These are phyloP conservation scores for Meda fulgida DNA, from an alignment of 2,797 vertebrate species.

Conservation along the genomic window DNA sequence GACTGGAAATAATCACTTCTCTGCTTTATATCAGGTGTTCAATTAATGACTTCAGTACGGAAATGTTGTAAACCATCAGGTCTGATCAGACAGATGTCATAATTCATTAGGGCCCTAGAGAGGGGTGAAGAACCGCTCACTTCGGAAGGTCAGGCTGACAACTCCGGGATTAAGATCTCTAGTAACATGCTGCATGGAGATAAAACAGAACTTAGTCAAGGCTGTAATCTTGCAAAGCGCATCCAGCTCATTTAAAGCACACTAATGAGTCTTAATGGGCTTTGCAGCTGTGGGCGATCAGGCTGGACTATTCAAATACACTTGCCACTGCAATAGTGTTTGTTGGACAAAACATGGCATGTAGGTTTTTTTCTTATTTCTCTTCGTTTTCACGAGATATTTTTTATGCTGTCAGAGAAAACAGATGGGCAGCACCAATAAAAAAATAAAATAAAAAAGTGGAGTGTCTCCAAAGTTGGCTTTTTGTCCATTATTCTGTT, in stretches of 20 bases:
- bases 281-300: conserved; percentile 83
- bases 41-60: conserved; percentile 73
- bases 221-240: conserved; percentile 80
- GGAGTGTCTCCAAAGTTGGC: neutral
- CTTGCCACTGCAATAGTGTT: conserved; percentile 89
- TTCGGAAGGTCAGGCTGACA: conserved; percentile 32
- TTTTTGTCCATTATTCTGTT: neutral
- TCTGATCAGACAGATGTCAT: conserved; percentile 70
- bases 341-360: conserved; percentile 99
- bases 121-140: conserved; percentile 49
- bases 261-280: conserved; percentile 84
- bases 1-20: conserved; percentile 71
- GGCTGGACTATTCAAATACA: conserved; percentile 84
- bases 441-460: conserved; percentile 35
- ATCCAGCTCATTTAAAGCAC: conserved; percentile 83
- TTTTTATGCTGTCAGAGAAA: conserved; percentile 65
- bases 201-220: conserved; percentile 54
- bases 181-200: conserved; percentile 26
- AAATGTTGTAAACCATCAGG: conserved; percentile 67
- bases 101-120: conserved; percentile 64
- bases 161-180: conserved; percentile 4
- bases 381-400: conserved; percentile 63
- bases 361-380: conserved; percentile 79
- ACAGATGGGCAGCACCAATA: conserved; percentile 63
- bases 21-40: conserved; percentile 71